Base-by-base conservation (phyloP, 2,888 invertebrate species). In the Mallateleia sp. region DNA sequence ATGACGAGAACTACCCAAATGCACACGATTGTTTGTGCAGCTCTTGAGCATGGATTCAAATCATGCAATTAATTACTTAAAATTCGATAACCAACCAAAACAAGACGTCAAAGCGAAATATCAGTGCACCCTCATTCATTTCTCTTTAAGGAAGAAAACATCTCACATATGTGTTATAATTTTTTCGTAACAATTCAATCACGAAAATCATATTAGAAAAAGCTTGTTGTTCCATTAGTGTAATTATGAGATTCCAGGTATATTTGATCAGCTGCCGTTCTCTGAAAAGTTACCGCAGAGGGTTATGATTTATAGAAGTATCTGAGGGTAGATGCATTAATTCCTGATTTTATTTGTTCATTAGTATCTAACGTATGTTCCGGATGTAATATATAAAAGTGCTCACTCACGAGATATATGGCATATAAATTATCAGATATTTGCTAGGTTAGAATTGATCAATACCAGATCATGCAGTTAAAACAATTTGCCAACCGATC, bases 341-440 rank as follows among this genome's bases (percentile, higher is more conserved):
- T 60, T 72, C 60, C 60, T 34, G 60, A 72, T 72, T 72, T 72
- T 47, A 72, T 72, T 34, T 60, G 72, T 72, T 72, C 72, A 72
- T 72, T 72, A 72, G 72, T 45, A 50, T 15, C 58, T 45, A 14
- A 45, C 24, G 72, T 45, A 24, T 72, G 58, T 58, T 38, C 56
- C 45, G 58, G 58, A 72, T 58, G 32, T 72, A 72, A 72, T 72
- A 28, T 47, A 72, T 72, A 72, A 72, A 72, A 24, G 54, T 42
- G 42, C 54, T 71, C 71, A 42, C 56, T 42, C 71, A 56, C 56
- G 56, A 11, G 42, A 71, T 54, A 56, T 42, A 42, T 25, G 56
- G 11, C 25, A 24, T 56, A 42, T 42, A 56, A 56, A 71, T 56
- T 38, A 56, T 42, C 42, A 71, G 34, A 69, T 64, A 45, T 45